Conservation (phyloP, 2,113 vertebrate species). For the Nycticebus coucang region DNA sequence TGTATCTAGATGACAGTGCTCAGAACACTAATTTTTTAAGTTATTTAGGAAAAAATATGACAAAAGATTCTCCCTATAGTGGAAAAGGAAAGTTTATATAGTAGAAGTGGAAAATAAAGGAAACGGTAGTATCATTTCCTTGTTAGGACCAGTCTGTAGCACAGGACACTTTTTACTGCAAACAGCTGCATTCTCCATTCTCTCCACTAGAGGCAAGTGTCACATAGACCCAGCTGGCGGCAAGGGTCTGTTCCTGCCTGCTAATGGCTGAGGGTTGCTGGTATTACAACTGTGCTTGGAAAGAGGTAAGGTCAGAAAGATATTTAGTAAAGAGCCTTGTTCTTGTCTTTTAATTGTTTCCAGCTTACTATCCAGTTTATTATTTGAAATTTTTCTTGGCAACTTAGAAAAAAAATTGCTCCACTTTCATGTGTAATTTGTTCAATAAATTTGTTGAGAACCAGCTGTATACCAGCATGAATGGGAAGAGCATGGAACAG, state of each 20-base stretch:
- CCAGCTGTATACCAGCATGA: not conserved
- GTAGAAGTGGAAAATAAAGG: not conserved
- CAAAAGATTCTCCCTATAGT: no score
- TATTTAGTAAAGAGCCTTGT: not conserved
- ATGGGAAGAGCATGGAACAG: not conserved
- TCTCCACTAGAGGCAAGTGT: conserved; percentile 68
- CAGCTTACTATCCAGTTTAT: not conserved
- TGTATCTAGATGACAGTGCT: not conserved
- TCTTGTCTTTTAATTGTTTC: not conserved
- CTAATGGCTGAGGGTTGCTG: not conserved
- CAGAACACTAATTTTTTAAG: not conserved
- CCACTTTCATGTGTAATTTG: not conserved
- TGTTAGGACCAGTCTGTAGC: not conserved
- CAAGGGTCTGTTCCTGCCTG: not conserved
- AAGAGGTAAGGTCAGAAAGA: not conserved
- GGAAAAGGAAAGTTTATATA: not conserved
- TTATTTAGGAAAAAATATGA: not conserved
- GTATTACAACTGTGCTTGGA: not conserved
- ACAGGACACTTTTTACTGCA: fast-evolving
- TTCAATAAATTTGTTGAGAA: not conserved
- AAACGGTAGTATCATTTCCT: not conserved
- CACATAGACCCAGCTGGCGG: not conserved
- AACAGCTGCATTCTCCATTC: conserved; percentile 24
- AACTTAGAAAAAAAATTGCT: not conserved
- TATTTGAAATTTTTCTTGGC: not conserved